These are phyloP conservation scores for Indri indri DNA, from an alignment of 2,113 vertebrate genomes.

Conservation along the genomic window DNA sequence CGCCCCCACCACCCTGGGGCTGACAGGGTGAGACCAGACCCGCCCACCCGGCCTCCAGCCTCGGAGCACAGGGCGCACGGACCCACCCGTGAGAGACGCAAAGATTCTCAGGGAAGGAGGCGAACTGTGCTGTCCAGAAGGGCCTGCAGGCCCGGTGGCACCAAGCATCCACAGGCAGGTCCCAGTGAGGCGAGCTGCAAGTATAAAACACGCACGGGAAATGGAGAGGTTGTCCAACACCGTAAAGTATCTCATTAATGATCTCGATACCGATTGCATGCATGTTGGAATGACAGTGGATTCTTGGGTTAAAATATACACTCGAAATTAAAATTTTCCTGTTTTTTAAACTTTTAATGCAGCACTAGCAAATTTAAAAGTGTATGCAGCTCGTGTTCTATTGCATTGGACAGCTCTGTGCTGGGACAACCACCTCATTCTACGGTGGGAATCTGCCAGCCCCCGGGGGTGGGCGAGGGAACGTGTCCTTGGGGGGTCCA, in stretches of 20 bases:
- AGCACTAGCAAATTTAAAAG: background rate
- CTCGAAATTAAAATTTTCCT: background rate
- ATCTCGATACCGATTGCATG: accelerated
- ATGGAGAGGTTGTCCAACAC: background rate
- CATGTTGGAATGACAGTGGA: accelerated
- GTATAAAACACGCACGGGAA: background rate
- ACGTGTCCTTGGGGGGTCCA: background rate
- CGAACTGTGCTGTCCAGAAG: background rate
- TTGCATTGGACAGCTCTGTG: background rate
- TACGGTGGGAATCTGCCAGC: accelerated
- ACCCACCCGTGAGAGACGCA: background rate
- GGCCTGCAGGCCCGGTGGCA: background rate
- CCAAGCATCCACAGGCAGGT: background rate
- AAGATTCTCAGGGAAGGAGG: background rate
- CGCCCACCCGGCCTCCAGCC: background rate
- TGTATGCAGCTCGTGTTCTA: accelerated
- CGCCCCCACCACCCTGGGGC: background rate
- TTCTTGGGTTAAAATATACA: accelerated
- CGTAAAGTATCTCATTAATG: accelerated
- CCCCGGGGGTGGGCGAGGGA: accelerated
- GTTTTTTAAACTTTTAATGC: background rate
- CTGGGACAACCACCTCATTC: accelerated
- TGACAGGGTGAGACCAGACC: too few species aligned
- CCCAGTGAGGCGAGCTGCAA: accelerated
- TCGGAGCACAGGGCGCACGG: accelerated